Evolutionary conservation across 2,888 invertebrate species (phyloP).

Genomic region (Mesorhabditis belari): DNA sequence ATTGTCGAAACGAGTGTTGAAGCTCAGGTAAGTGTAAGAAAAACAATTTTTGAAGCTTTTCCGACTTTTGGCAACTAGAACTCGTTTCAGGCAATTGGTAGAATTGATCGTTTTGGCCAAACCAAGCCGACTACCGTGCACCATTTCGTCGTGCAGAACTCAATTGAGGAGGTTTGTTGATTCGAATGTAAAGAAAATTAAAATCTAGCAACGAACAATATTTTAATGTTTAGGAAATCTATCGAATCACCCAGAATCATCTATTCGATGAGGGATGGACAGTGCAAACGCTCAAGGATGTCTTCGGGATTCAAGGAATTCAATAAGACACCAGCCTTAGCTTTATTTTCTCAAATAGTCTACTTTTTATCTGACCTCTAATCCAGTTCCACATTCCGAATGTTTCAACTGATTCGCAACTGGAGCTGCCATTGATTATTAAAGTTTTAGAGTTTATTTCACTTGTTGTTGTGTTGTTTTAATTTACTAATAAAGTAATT

Average conservation of each 20-base stretch:
- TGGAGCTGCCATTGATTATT: too few relatives aligned
- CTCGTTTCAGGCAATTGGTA: constrained; percentile 66
- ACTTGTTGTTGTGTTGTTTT: too few relatives aligned
- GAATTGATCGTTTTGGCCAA: constrained; percentile 74
- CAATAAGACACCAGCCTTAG: too few relatives aligned
- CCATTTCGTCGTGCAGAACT: constrained; percentile 65
- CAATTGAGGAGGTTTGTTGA: constrained; percentile 61
- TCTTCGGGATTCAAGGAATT: too few relatives aligned
- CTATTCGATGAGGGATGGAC: background rate
- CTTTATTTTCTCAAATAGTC: too few relatives aligned
- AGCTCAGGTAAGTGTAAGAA: constrained; percentile 49
- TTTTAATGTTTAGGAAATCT: background rate
- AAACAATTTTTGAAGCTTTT: too few relatives aligned
- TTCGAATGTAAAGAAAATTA: background rate
- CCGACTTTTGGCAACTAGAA: too few relatives aligned
- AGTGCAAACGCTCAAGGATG: background rate
- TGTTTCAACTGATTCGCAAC: too few relatives aligned
- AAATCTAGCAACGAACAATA: background rate
- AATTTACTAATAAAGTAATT: too few relatives aligned
- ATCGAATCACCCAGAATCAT: background rate
- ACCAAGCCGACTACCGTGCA: constrained; percentile 67
- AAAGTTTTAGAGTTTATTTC: too few relatives aligned
- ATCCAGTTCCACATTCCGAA: too few relatives aligned
- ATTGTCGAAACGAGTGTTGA: constrained; percentile 69
- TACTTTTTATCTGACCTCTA: too few relatives aligned